These are phyloP conservation scores for Heterotis niloticus DNA, from an alignment of 2,113 vertebrate genomes.

Conservation along the genomic window DNA sequence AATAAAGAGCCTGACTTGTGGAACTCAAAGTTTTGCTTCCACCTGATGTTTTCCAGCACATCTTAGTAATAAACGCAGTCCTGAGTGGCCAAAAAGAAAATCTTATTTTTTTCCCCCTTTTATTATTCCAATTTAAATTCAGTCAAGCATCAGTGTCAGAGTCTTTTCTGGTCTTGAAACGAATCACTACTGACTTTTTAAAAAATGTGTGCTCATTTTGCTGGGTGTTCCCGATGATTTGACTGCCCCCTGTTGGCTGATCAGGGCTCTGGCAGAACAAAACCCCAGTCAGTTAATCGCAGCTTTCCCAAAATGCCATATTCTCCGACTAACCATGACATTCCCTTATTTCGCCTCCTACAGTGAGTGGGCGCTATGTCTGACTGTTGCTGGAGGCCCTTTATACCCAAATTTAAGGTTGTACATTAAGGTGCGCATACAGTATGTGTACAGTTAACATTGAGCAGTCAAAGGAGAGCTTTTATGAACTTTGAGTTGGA, in stretches of 20 bases:
- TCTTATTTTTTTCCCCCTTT: not conserved
- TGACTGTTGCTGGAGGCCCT: not conserved
- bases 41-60: no score
- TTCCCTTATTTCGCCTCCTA: not conserved
- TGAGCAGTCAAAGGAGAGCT: no score
- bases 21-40: no score
- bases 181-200: no score
- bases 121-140: not conserved
- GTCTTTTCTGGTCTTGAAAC: not conserved
- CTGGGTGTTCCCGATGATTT: not conserved
- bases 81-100: no score
- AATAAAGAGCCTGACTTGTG: no score
- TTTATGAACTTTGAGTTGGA: no score
- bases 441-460: not conserved
- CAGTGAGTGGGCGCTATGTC: not conserved
- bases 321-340: not conserved
- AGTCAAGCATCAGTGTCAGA: not conserved
- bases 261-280: not conserved
- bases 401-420: not conserved
- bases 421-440: not conserved
- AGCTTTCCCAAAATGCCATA: not conserved
- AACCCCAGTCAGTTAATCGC: not conserved
- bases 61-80: no score
- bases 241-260: constrained; percentile 14
- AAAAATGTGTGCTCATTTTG: no score